Base-by-base conservation (phyloP, 2,888 invertebrate species). In the Pterobdella sp. region DNA sequence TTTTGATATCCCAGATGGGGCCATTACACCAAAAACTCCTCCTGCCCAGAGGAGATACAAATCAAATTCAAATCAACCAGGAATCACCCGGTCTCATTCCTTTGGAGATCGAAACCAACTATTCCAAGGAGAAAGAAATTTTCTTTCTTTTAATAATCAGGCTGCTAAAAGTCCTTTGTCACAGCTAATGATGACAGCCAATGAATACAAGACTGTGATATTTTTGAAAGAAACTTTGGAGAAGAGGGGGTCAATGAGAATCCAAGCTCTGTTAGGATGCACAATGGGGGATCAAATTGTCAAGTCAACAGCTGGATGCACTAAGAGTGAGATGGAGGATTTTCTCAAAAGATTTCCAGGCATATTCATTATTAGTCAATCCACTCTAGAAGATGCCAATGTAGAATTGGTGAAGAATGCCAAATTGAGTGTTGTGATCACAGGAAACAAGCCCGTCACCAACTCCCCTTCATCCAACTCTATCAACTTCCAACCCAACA, bases 121-220 rank as follows among this genome's bases (percentile, higher is more conserved):
- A 31, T 69, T n/a, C 18, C 73, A 49, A 60, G 42, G 52, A 18
- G 56, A 64, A 29, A n/a, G 65, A 56, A 60, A 64, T 34, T 34
- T 64, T 35, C 37, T 52, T 31, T 64, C 65, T 22, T 73, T 69
- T n/a, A 68, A 52, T 4, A 69, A 69, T 49, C 72, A 36, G 29
- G 68, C 37, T 1, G 69, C 63, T 1, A 73, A 73, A 29, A 60
- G 56, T 32, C 69, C 68, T 7, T 42, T 68, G 63, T 70, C 78
- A 1, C 82, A 82, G 18, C 78, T 83, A 49, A 82, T 82, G 42
- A 84, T 84, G 84, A 83, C 83, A 18, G 83, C 83, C 35, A 83
- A 82, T 76, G 83, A 84, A 75, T 84, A 84, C 78, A 83, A 83
- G 76, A 82, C 83, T 37, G 82, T 84, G 65, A 83, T 82, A 81